phyloP scores from a whole-genome alignment of 2,113 vertebrate genomes.

The Isichthys henryi region DNA sequence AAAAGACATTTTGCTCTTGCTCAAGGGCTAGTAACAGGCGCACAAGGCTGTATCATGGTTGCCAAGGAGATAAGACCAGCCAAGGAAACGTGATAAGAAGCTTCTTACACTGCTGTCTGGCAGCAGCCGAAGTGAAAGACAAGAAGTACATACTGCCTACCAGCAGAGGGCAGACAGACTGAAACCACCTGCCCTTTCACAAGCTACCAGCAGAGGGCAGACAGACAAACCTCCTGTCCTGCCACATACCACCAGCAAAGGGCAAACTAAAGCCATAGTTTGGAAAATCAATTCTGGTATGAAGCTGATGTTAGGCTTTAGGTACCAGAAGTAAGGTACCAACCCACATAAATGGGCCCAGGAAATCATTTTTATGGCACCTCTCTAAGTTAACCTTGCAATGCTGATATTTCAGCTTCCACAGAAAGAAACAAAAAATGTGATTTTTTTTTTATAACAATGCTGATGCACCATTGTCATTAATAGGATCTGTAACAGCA shows the following conservation, averaged over 20 bases:
- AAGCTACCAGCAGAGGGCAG: neutral
- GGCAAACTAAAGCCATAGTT: neutral
- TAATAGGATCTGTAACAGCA: neutral
- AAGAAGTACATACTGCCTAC: neutral
- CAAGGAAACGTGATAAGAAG: conserved; percentile 35
- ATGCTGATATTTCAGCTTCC: neutral
- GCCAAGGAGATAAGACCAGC: conserved; percentile 51
- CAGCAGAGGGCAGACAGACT: neutral
- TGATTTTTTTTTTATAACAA: neutral
- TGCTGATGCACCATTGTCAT: neutral
- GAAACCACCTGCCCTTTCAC: conserved; percentile 20
- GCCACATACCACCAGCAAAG: neutral
- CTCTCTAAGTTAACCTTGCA: neutral
- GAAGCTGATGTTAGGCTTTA: neutral
- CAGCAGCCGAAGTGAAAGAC: neutral
- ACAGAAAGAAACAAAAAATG: neutral
- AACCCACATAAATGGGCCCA: neutral
- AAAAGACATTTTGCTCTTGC: neutral
- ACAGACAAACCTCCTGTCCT: conserved; percentile 17
- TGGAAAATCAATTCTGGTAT: neutral
- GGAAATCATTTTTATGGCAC: neutral
- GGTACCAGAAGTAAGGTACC: neutral
- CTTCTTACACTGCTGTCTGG: conserved; percentile 29
- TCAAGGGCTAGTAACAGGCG: conserved; percentile 17
- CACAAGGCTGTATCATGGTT: conserved; percentile 45